Base-by-base conservation (phyloP, 2,113 vertebrate genomes). In the Gopherus flavomarginatus region DNA sequence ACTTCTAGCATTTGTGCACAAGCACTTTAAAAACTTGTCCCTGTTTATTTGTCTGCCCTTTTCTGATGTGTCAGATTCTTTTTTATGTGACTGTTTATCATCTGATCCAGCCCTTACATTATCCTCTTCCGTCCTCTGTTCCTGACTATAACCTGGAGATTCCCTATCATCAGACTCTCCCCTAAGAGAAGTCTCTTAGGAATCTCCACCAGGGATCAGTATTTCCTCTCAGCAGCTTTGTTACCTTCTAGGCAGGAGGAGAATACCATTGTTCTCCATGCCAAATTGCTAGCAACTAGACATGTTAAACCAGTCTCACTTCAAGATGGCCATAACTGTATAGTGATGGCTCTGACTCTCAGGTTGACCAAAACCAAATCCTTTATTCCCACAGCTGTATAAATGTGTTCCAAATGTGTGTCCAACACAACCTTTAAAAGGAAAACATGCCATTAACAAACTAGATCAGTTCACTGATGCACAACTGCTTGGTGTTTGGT, bases 361-460 rank as follows among this genome's bases (percentile, higher is more conserved):
- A 98, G 98, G 97, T 69, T 97, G 97, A 98, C 97, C 97, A 98
- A 98, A 98, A 96, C 97, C 97, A 98, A 98, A 98, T 97, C 97
- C 97, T 98, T 98, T 98, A 98, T 98, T 98, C 98, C 98, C 97
- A 91, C 97, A 98, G 98, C 96, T 97, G 97, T 98, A 98, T 98
- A 98, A 98, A 97, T 98, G 98, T 98, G 98, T 97, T 98, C 97
- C 98, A 98, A 98, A 98, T 97, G 93, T 88, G 96, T 87, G 96
- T 98, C 98, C 98, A 98, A 97, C 97, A 98, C 98, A 98, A 97
- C 96, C 96, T 97, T 98, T 97, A 97, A 97, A 96, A 97, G 44
- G 97, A 92, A 97, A 98, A 97, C 98, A 98, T 98, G 98, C 98
- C 98, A 97, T 97, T 98, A 98, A 98, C 98, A 98, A 98, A 98